phyloP scores from a whole-genome alignment of 2,113 vertebrate genomes.

The Anhinga anhinga region DNA sequence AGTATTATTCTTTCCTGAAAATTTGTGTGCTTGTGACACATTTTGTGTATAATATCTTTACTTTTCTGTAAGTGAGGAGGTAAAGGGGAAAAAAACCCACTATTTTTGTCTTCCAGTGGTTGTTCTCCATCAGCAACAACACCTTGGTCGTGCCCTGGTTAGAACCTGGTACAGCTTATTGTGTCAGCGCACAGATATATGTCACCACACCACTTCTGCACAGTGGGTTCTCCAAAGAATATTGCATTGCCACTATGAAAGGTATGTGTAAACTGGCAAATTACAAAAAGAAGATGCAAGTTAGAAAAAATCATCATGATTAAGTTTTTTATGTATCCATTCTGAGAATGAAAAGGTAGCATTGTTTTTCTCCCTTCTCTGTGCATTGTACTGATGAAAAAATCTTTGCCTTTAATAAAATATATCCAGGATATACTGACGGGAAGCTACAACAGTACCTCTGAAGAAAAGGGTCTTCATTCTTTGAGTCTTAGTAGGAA shows the following conservation, averaged over 20 bases:
- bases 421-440: neutral
- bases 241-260: constrained; percentile 71
- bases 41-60: neutral
- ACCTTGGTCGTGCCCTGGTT: constrained; percentile 64
- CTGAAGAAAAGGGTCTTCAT: neutral
- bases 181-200: constrained; percentile 64
- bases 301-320: neutral
- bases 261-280: constrained; percentile 59
- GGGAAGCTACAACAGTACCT: neutral
- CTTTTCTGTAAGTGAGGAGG: neutral
- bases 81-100: neutral
- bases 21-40: neutral
- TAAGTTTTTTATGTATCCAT: neutral
- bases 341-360: neutral
- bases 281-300: neutral
- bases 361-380: neutral
- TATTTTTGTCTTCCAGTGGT: constrained; percentile 63
- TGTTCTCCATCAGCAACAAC: constrained; percentile 61
- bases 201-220: constrained; percentile 38
- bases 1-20: neutral
- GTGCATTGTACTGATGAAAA: neutral
- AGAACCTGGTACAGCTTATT: constrained; percentile 73
- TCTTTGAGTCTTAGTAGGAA: neutral
- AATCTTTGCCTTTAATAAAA: neutral
- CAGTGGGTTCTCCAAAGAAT: constrained; percentile 55